These are phyloP conservation scores for Dasysyrphus tricinctus DNA, from an alignment of 2,888 invertebrate genomes.

Conservation along the genomic window DNA sequence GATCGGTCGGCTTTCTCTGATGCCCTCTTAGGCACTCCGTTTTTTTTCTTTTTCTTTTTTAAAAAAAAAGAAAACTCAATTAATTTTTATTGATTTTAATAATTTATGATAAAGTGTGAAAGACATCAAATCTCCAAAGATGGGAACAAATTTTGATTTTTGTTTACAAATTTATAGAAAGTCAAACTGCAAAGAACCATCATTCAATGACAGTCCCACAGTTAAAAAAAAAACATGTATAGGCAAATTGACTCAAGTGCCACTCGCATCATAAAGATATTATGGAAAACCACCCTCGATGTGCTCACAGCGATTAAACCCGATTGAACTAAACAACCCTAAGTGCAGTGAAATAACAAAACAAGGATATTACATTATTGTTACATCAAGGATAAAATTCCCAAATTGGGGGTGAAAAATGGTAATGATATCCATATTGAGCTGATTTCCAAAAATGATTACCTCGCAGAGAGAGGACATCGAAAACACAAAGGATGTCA, in stretches of 20 bases:
- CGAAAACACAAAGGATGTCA: slow-evolving; percentile 76
- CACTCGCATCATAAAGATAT: slow-evolving; percentile 32
- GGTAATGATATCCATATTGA: slow-evolving; percentile 76
- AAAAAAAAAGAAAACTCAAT: slow-evolving; percentile 40
- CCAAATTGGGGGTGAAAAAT: slow-evolving; percentile 75
- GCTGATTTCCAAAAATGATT: slow-evolving; percentile 74
- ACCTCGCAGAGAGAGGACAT: slow-evolving; percentile 73
- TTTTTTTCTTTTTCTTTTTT: background rate
- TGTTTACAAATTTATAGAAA: slow-evolving; percentile 20
- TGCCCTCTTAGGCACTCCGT: background rate
- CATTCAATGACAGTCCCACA: slow-evolving; percentile 70
- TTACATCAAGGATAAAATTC: slow-evolving; percentile 75
- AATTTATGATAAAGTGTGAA: slow-evolving; percentile 48
- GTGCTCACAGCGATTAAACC: slow-evolving; percentile 65
- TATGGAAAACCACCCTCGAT: slow-evolving; percentile 65
- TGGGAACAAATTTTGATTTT: slow-evolving; percentile 18
- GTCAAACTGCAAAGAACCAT: slow-evolving; percentile 48
- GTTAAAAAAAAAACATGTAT: slow-evolving; percentile 20
- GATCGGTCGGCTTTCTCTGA: slow-evolving; percentile 47
- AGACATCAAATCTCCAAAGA: slow-evolving; percentile 15
- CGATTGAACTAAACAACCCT: slow-evolving; percentile 72
- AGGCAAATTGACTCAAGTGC: slow-evolving; percentile 73
- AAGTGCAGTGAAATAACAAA: slow-evolving; percentile 68
- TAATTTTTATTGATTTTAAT: slow-evolving; percentile 58
- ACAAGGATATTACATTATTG: slow-evolving; percentile 76